Evolutionary conservation across 1,140 invertebrate genomes (phyloP).

Genomic region (Drosophila orena): DNA sequence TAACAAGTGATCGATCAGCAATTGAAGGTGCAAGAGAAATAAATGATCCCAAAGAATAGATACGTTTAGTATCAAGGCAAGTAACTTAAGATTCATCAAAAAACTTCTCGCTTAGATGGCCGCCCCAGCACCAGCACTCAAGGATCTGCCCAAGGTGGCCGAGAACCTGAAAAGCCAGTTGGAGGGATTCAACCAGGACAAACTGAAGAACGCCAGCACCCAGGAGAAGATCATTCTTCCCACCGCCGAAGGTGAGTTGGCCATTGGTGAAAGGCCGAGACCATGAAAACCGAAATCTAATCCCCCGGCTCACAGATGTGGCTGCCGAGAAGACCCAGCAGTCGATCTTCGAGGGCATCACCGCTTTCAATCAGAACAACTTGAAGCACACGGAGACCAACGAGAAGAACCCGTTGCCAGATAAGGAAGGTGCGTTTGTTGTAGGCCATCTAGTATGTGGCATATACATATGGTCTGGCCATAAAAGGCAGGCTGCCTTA

Average conservation of each 20-base stretch:
- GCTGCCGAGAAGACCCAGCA: conserved; percentile 94
- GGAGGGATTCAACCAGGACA: conserved; percentile 93
- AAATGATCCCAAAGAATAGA: not conserved
- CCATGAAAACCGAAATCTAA: not conserved
- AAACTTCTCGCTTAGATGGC: conserved; percentile 64
- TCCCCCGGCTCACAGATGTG: conserved; percentile 88
- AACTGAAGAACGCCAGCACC: conserved; percentile 93
- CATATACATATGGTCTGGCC: not conserved
- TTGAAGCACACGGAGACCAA: conserved; percentile 96
- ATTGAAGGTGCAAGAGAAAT: not conserved
- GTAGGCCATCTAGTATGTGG: conserved; percentile 12
- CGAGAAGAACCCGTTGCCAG: conserved; percentile 96
- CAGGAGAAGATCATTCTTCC: conserved; percentile 95
- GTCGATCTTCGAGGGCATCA: conserved; percentile 93
- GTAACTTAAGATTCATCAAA: no score
- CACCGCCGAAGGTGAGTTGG: conserved; percentile 91
- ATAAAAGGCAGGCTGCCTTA: conserved; percentile 45
- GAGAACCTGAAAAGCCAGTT: conserved; percentile 94
- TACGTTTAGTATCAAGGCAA: no score
- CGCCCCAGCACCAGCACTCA: conserved; percentile 88
- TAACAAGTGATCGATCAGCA: not conserved
- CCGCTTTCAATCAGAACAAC: conserved; percentile 92
- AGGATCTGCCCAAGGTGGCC: conserved; percentile 95
- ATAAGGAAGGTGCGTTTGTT: conserved; percentile 94
- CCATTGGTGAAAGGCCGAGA: not conserved